Base-by-base conservation (phyloP, 2,797 vertebrate species). In the Steatocranus sp. region DNA sequence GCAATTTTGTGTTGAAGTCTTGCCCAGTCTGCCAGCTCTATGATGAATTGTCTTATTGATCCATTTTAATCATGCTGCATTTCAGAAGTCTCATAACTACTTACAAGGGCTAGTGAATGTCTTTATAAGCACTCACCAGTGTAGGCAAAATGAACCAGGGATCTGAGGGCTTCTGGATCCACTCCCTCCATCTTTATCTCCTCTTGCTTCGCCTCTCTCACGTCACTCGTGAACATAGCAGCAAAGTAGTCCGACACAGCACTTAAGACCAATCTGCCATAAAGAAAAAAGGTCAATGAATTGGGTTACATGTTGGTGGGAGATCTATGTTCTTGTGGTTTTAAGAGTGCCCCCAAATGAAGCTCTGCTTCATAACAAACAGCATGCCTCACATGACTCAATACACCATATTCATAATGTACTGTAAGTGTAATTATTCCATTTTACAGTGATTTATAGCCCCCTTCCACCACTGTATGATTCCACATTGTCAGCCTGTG, bases 181-280 rank as follows among this genome's bases (percentile, higher is more conserved):
- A 99, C 96, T 68, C 98, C 98, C 89, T 99, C 98, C 97, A 99
- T 99, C 94, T 97, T 99, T 93, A 99, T 96, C 94, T 99, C 99
- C 87, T 99, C 98, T 92, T 99, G 97, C 92, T 98, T 99, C 0
- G 98, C 98, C 89, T 99, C 98, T 77, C 96, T 95, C 79, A 99
- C 97, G 1, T 99, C 98, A 25, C 96, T 99, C 86, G 98, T 99
- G 96, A 99, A 99, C 98, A 99, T 99, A 4, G 98, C 98, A 78
- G 98, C 98, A 89, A 99, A 99, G 89, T 99, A 99, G 95, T 99
- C 98, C 0, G 98, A 99, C 53, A 97, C 98, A 2, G 98, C 97
- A 6, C 98, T 98, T 79, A 99, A 96, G 83, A 99, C 98, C 91
- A 99, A 88, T 93, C 98, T 99, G 94, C 18, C 80, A 43, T 73